These are phyloP conservation scores for Thalpophila matura DNA, from an alignment of 2,888 invertebrate species.

Conservation along the genomic window DNA sequence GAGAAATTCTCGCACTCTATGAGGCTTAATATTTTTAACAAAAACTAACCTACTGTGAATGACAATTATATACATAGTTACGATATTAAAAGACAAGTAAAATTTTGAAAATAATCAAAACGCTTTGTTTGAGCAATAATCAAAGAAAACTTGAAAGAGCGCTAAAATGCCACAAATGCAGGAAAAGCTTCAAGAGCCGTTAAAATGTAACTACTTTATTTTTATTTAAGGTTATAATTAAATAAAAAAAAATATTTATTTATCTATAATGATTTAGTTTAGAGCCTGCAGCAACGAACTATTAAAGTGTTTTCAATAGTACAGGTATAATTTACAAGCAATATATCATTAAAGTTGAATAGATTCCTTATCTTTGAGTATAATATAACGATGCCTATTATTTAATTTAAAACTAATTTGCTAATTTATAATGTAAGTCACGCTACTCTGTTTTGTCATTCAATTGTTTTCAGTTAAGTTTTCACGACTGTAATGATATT, in stretches of 20 bases:
- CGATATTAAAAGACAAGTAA: no score
- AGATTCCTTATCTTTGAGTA: constrained; percentile 1
- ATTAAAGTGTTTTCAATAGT: constrained; percentile 1
- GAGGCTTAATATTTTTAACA: no score
- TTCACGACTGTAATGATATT: neutral
- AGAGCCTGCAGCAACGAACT: neutral
- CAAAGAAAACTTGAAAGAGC: constrained; percentile 10
- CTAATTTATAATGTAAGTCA: neutral
- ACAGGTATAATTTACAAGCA: neutral
- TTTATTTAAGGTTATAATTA: neutral
- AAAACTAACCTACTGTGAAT: no score
- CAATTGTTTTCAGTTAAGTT: neutral
- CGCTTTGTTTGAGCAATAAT: no score
- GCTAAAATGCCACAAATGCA: neutral
- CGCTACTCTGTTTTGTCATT: constrained; percentile 18
- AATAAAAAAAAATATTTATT: neutral
- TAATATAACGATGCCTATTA: neutral
- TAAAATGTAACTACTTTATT: constrained; percentile 5
- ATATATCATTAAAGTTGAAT: neutral
- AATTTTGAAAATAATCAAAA: no score
- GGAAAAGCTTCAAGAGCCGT: neutral
- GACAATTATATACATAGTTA: no score
- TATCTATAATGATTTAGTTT: neutral
- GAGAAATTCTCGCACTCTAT: no score
- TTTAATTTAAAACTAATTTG: constrained; percentile 5